phyloP scores from a whole-genome alignment of 2,113 vertebrate species.

The Bos indicus region DNA sequence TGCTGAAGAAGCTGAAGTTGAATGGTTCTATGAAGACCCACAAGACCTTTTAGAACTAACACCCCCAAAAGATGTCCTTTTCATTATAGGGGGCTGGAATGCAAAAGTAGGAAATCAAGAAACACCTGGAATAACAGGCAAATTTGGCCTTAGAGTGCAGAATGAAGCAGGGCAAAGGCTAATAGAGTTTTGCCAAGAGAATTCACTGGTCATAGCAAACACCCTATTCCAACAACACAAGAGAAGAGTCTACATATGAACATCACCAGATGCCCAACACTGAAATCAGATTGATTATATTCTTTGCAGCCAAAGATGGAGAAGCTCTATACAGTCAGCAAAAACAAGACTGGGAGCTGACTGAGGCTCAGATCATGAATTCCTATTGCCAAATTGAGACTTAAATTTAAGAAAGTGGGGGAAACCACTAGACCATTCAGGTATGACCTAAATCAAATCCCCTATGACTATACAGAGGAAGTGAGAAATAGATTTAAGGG shows the following conservation, averaged over 20 bases:
- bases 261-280: not conserved
- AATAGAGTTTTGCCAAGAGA: not conserved
- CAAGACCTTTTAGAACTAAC: not conserved
- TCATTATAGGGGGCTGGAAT: not conserved
- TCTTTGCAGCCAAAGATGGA: not conserved
- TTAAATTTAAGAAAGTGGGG: not conserved
- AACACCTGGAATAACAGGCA: not conserved
- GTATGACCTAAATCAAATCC: not conserved
- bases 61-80: not conserved
- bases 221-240: not conserved
- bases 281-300: rapidly evolving
- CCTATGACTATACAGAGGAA: not conserved
- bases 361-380: not conserved
- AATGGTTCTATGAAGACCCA: not conserved
- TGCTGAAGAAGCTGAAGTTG: not conserved
- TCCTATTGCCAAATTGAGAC: not conserved
- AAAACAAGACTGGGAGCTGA: not conserved
- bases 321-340: not conserved
- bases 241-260: not conserved
- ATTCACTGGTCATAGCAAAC: not conserved
- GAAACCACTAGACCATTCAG: not conserved
- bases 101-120: not conserved
- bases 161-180: not conserved
- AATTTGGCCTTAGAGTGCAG: not conserved
- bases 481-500: not conserved